Conservation (phyloP, 2,888 invertebrate genomes). For the Plebejus argus region DNA sequence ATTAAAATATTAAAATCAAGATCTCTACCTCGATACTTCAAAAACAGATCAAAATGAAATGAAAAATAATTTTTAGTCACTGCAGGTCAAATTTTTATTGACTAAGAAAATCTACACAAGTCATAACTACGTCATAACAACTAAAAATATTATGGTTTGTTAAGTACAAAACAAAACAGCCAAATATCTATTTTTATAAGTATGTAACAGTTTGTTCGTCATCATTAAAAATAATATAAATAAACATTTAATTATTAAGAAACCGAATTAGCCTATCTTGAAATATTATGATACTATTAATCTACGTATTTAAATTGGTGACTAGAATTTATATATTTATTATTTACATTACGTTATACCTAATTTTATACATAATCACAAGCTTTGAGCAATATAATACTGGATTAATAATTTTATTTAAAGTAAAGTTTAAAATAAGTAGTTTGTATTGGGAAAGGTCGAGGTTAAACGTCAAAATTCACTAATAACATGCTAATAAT, state of each 20-base stretch:
- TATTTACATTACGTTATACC: slow-evolving; percentile 25
- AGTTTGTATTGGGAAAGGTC: not conserved
- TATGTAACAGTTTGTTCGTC: not conserved
- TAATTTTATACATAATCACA: slow-evolving; percentile 34
- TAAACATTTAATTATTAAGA: not conserved
- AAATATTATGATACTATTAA: not conserved
- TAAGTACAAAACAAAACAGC: not conserved
- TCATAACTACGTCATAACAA: slow-evolving; percentile 1
- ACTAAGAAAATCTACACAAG: not conserved
- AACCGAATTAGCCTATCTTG: not conserved
- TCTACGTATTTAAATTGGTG: slow-evolving; percentile 34
- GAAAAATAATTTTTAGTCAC: not conserved
- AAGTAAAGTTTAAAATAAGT: not conserved
- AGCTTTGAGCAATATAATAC: slow-evolving; percentile 50
- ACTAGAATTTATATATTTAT: slow-evolving; percentile 35
- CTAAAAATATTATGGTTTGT: not conserved
- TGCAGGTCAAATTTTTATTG: not conserved
- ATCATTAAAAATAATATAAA: not conserved
- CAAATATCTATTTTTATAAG: not conserved
- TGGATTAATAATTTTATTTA: slow-evolving; percentile 36
- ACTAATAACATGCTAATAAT: not conserved
- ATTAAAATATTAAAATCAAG: not conserved
- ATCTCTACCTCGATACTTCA: no score
- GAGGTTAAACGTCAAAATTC: not conserved
- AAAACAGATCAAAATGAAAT: not conserved